These are phyloP conservation scores for Neoseiulus cucumeris DNA, from an alignment of 1,140 invertebrate genomes.

Conservation along the genomic window DNA sequence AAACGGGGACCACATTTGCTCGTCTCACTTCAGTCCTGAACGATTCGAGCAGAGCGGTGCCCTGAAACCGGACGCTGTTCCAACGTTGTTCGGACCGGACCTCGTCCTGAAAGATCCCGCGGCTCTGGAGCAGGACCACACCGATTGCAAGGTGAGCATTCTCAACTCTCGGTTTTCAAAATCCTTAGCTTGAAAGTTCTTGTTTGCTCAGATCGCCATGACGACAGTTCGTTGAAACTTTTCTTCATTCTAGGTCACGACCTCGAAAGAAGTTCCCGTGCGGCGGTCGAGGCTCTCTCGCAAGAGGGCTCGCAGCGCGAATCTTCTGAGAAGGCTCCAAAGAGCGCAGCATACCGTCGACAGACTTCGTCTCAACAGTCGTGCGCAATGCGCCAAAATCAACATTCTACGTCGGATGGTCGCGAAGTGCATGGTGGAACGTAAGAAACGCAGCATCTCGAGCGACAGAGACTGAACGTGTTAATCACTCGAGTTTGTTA, in stretches of 20 bases:
- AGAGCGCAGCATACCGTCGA: constrained; percentile 4
- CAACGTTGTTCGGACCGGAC: constrained; percentile 1
- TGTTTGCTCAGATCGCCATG: not conserved
- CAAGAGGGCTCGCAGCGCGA: not conserved
- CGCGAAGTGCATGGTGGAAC: not conserved
- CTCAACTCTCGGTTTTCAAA: not conserved
- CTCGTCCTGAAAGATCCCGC: not conserved
- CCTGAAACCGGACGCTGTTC: constrained; percentile 5
- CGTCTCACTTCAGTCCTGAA: not conserved
- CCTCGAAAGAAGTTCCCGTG: constrained; percentile 5
- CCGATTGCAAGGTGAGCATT: not conserved
- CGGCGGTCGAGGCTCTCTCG: not conserved
- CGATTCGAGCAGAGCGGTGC: not conserved
- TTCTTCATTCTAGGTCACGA: not conserved
- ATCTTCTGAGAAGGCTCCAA: not conserved
- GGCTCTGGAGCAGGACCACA: not conserved
- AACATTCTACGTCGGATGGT: not conserved
- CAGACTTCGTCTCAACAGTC: not conserved
- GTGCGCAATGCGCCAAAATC: not conserved
- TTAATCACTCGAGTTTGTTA: too few species aligned
- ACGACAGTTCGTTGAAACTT: not conserved
- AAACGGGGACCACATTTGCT: not conserved
- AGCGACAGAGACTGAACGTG: too few species aligned
- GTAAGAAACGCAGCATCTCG: not conserved
- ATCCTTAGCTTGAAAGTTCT: not conserved